phyloP scores from a whole-genome alignment of 2,797 vertebrate species.

The Acridotheres tristis region DNA sequence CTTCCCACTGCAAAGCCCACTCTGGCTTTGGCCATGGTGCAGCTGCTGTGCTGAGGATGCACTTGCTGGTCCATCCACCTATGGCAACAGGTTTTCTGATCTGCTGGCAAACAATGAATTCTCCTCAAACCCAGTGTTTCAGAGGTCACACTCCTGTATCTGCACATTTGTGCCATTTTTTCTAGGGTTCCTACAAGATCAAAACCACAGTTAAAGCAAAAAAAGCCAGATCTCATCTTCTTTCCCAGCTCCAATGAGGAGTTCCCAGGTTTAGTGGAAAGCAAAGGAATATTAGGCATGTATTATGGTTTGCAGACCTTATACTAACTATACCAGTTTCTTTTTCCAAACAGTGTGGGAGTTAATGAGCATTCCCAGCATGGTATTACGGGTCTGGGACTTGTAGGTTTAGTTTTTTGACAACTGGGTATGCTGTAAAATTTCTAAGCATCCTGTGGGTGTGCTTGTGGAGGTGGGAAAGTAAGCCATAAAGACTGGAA shows the following conservation, averaged over 20 bases:
- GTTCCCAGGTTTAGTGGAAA: neutral
- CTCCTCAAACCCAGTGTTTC: neutral
- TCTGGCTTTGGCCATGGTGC: fast-evolving
- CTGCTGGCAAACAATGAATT: fast-evolving
- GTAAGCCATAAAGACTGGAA: conserved; percentile 52
- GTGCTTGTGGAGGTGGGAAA: conserved; percentile 59
- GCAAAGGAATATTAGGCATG: neutral
- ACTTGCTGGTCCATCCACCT: neutral
- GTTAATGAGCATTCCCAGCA: conserved; percentile 55
- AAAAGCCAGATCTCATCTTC: neutral
- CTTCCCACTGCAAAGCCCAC: neutral
- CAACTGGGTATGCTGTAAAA: conserved; percentile 56
- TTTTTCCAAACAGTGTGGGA: conserved; percentile 61
- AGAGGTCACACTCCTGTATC: neutral
- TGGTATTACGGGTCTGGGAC: conserved; percentile 46
- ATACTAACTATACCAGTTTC: conserved; percentile 32
- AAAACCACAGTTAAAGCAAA: neutral
- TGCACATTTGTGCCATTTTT: neutral
- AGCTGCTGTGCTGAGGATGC: neutral
- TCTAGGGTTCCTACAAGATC: neutral
- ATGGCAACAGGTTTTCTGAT: neutral
- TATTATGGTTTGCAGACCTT: conserved; percentile 26
- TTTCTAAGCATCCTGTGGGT: conserved; percentile 59
- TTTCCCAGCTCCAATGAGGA: neutral
- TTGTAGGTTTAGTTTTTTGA: conserved; percentile 53